Evolutionary conservation across 2,113 vertebrate genomes (phyloP).

Genomic region (Alexandromys fortis): DNA sequence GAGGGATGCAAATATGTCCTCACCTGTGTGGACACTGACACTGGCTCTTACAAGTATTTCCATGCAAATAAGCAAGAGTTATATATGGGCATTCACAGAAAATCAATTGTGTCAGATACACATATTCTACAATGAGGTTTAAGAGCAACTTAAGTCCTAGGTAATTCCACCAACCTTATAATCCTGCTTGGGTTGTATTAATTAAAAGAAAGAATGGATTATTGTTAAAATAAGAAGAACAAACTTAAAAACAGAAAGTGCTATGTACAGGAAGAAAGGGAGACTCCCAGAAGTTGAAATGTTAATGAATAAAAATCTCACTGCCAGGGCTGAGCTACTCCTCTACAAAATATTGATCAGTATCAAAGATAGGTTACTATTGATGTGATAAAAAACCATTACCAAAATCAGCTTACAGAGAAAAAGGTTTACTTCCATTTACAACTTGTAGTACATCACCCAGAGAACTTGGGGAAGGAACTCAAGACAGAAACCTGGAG

Average conservation of each 20-base stretch:
- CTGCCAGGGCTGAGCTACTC: neutral
- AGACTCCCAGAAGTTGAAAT: neutral
- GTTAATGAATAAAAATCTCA: neutral
- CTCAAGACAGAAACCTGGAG: neutral
- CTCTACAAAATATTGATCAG: neutral
- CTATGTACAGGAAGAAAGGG: neutral
- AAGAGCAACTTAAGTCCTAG: too few species aligned
- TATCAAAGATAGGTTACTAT: neutral
- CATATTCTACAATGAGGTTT: neutral
- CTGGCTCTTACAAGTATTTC: neutral
- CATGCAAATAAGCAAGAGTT: neutral
- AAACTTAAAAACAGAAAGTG: neutral
- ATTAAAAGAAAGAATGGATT: neutral
- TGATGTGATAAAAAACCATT: neutral
- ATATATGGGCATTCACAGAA: neutral
- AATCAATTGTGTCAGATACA: neutral
- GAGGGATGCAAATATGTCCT: neutral
- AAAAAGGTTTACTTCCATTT: neutral
- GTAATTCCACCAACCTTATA: neutral
- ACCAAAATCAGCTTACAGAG: neutral
- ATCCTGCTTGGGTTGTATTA: neutral
- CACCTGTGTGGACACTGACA: neutral
- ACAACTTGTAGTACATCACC: neutral
- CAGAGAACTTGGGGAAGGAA: neutral
- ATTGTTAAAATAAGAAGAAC: neutral